Evolutionary conservation across 1,140 invertebrate genomes (phyloP), one percentile per base, ranked within the genome.

Genomic region (Phthorimaea operculella): DNA sequence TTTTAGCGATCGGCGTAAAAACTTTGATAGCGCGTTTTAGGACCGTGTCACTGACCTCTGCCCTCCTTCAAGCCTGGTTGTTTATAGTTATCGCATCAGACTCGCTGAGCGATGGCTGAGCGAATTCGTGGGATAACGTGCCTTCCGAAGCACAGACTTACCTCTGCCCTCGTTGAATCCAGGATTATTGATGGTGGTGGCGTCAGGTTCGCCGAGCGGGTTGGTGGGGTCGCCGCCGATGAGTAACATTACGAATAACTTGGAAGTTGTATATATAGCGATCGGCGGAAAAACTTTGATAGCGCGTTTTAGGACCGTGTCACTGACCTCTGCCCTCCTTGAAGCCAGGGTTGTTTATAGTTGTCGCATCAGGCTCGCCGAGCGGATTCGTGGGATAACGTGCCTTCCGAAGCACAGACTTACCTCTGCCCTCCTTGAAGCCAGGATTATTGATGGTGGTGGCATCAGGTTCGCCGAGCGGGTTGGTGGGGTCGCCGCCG

Each of bases 371-470:
- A 5, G 88, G 83, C 65, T 90, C 89, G 3, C 86, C 74, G 10
- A 78, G 68, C 54, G 89, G 86, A 61, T 87, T 78, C 10, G 92
- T 94, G 0, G 93, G 93, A 34, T 34, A 7, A 11, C 6, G 33
- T 34, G 33, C 11, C 33, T 34, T 6, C 33, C 6, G 33, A 11
- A 34, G 11, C 11, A 6, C 6, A 11, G 33, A 7, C 60, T 87
- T 85, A 90, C 90, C 91, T 63, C 89, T 87, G 53, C 89, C 89
- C 61, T 95, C 93, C 74, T 92, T 89, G 74, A 93, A 95, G 14
- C 93, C 92, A 7, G 93, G 93, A 86, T 95, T 95, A 66, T 92
- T 92, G 68, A 92, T 93, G 1, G 93, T 94, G 12, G 90, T 90
- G 11, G 89, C 89, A 52, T 87, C 85, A 5, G 88, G 83, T 65